Conservation (phyloP, 2,888 invertebrate species). For the Bembecia ichneumoniformis region DNA sequence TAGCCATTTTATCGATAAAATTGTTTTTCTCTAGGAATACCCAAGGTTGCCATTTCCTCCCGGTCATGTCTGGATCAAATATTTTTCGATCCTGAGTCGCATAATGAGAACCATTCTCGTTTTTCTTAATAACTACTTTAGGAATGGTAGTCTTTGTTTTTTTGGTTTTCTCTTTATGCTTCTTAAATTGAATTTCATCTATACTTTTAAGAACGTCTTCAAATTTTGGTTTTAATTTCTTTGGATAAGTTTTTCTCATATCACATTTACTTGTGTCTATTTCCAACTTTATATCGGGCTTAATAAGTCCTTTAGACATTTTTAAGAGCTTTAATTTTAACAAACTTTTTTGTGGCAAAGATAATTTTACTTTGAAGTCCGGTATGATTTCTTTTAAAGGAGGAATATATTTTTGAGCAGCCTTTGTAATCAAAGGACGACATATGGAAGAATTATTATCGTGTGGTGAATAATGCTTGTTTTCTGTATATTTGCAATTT, state of each 20-base stretch:
- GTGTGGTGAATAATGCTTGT: slow-evolving; percentile 33
- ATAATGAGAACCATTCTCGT: slow-evolving; percentile 59
- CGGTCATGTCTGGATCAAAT: slow-evolving; percentile 60
- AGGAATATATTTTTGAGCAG: slow-evolving; percentile 67
- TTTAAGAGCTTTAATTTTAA: slow-evolving; percentile 56
- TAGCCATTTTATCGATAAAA: slow-evolving; percentile 62
- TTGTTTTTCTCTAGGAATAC: slow-evolving; percentile 58
- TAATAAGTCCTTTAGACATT: slow-evolving; percentile 46
- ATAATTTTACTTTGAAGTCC: slow-evolving; percentile 58
- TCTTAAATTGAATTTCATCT: slow-evolving; percentile 60
- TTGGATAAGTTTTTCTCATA: slow-evolving; percentile 26
- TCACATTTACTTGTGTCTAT: slow-evolving; percentile 13
- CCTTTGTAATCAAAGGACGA: slow-evolving; percentile 59
- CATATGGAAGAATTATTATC: slow-evolving; percentile 24
- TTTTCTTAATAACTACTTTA: slow-evolving; percentile 67
- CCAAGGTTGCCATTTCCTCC: slow-evolving; percentile 69
- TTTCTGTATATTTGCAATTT: slow-evolving; percentile 51
- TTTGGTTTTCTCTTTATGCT: slow-evolving; percentile 51
- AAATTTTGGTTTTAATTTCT: slow-evolving; percentile 62
- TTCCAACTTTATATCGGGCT: slow-evolving; percentile 21
- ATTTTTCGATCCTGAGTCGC: slow-evolving; percentile 37
- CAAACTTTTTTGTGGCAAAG: slow-evolving; percentile 55
- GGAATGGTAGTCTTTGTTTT: slow-evolving; percentile 50
- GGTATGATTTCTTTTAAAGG: slow-evolving; percentile 49
- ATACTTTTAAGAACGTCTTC: slow-evolving; percentile 68